Percentiles rank a stretch among this genome's conserved stretches.
These are phyloP conservation scores for Atta colombica DNA, from an alignment of 1,140 invertebrate species.

Conservation along the genomic window DNA sequence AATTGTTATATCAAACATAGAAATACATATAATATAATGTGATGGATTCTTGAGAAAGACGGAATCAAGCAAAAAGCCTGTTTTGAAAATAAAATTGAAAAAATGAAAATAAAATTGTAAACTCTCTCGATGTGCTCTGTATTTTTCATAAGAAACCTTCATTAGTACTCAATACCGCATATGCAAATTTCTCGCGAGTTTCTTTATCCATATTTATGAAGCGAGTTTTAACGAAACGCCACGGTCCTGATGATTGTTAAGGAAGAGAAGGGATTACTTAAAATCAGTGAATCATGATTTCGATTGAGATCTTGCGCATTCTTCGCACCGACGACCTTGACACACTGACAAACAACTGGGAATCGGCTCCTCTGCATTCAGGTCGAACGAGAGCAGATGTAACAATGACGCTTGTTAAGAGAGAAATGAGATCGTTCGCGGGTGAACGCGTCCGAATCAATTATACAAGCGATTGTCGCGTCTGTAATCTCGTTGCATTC, in stretches of 20 bases:
- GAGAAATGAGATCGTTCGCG: slow-evolving; percentile 65
- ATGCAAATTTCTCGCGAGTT: not conserved
- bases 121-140: not conserved
- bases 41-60: not conserved
- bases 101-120: not conserved
- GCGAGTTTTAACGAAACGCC: not conserved
- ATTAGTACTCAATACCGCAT: not conserved
- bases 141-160: not conserved
- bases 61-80: not conserved
- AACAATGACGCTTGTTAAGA: slow-evolving; percentile 75
- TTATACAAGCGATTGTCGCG: slow-evolving; percentile 56
- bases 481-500: slow-evolving; percentile 36
- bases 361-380: slow-evolving; percentile 60
- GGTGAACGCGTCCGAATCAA: slow-evolving; percentile 55
- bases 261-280: slow-evolving; percentile 7
- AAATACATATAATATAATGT: not conserved
- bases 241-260: not conserved
- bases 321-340: slow-evolving; percentile 70
- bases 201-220: not conserved
- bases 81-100: not conserved
- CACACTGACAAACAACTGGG: slow-evolving; percentile 66
- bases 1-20: not conserved
- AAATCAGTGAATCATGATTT: slow-evolving; percentile 38
- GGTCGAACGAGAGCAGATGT: slow-evolving; percentile 61
- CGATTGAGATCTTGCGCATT: slow-evolving; percentile 68